Percentiles rank a stretch among this genome's conserved stretches.
phyloP scores from a whole-genome alignment of 2,888 invertebrate species.

The Allophyes oxyacanthae region DNA sequence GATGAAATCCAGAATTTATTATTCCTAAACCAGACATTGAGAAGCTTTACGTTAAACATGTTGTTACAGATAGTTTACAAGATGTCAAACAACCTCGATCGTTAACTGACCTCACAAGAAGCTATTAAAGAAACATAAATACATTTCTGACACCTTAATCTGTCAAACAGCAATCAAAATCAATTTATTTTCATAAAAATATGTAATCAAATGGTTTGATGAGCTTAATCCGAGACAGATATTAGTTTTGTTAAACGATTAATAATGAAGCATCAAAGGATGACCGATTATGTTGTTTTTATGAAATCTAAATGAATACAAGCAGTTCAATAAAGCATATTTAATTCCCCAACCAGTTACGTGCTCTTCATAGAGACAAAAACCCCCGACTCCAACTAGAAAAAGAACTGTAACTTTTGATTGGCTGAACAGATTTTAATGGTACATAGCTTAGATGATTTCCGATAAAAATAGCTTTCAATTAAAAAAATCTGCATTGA shows the following conservation, averaged over 20 bases:
- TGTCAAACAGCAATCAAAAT: slow-evolving; percentile 14
- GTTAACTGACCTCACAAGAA: slow-evolving; percentile 3
- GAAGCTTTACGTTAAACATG: neutral
- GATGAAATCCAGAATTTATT: too few species aligned
- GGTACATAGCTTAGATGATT: too few species aligned
- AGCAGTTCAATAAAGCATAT: too few species aligned
- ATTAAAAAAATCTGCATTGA: too few species aligned
- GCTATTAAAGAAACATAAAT: neutral
- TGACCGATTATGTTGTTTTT: slow-evolving; percentile 13
- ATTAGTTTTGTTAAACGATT: slow-evolving; percentile 8
- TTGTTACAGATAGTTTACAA: neutral
- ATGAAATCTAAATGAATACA: slow-evolving; percentile 11
- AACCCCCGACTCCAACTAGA: too few species aligned
- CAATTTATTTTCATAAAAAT: slow-evolving; percentile 15
- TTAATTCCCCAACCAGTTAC: too few species aligned
- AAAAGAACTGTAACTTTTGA: too few species aligned
- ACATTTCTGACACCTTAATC: slow-evolving; percentile 10
- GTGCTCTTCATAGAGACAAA: too few species aligned
- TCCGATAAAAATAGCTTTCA: too few species aligned
- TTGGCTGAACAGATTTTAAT: too few species aligned
- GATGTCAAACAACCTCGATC: neutral
- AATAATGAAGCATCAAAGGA: slow-evolving; percentile 25
- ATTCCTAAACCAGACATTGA: too few species aligned
- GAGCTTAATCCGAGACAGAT: slow-evolving; percentile 11
- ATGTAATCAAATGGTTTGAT: slow-evolving; percentile 7